These are phyloP conservation scores for Xiphophorus birchmanni DNA, from an alignment of 2,797 vertebrate genomes.

Conservation along the genomic window DNA sequence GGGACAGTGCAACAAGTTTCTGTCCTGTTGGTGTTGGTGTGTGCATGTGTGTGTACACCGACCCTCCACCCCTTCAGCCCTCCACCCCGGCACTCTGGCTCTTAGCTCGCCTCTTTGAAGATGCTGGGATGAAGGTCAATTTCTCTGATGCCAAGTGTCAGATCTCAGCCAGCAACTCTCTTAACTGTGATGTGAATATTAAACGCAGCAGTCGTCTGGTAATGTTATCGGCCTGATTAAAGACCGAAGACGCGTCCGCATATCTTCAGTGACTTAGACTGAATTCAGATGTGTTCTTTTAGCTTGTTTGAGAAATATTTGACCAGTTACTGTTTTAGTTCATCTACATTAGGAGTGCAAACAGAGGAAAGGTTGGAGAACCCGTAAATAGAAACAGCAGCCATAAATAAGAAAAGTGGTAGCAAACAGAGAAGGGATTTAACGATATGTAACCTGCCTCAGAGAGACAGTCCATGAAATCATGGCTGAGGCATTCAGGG, in stretches of 20 bases:
- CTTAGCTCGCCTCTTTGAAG: conserved; percentile 31
- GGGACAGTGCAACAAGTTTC: conserved; percentile 52
- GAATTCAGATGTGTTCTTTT: background rate
- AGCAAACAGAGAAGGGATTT: conserved; percentile 17
- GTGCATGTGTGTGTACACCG: background rate
- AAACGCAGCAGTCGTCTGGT: background rate
- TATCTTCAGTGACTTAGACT: background rate
- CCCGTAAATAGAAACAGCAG: conserved; percentile 36
- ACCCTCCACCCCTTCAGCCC: background rate
- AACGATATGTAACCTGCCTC: conserved; percentile 18
- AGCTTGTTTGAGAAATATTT: background rate
- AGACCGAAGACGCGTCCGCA: background rate
- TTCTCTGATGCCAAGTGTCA: conserved; percentile 59
- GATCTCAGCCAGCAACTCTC: conserved; percentile 20
- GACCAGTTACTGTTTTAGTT: background rate
- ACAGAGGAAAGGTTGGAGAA: conserved; percentile 3
- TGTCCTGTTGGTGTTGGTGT: too few relatives aligned
- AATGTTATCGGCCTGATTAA: background rate
- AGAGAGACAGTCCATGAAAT: conserved; percentile 5
- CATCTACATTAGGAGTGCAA: background rate
- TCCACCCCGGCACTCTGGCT: background rate
- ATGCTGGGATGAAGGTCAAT: conserved; percentile 40
- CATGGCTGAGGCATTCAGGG: conserved; percentile 33
- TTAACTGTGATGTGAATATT: background rate
- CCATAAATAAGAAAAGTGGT: conserved; percentile 31